Conservation (phyloP, 2,113 vertebrate species). For the Heterotis niloticus region DNA sequence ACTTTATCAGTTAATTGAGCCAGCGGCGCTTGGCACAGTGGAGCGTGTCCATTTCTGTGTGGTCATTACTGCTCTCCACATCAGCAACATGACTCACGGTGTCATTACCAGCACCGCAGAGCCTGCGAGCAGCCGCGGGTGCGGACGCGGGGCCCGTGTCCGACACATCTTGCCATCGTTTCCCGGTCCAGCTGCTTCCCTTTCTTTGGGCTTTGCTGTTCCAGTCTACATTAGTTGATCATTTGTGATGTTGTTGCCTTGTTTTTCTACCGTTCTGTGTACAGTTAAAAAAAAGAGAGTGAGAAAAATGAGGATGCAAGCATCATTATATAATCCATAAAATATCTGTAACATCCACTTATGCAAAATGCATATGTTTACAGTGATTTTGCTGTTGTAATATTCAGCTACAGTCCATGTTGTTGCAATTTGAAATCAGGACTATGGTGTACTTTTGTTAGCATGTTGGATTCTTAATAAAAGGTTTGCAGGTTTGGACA, state of each 20-base stretch:
- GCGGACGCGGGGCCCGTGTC: neutral
- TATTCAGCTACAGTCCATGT: neutral
- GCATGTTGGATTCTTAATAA: too few species aligned
- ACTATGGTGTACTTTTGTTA: too few species aligned
- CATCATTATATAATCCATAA: neutral
- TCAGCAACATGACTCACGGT: neutral
- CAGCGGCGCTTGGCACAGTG: neutral
- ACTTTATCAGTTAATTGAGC: slow-evolving; percentile 27
- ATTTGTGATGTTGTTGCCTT: neutral
- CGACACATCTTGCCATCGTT: neutral
- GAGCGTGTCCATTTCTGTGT: neutral
- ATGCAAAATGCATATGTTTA: neutral
- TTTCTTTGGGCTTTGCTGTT: neutral
- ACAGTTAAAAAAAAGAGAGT: neutral
- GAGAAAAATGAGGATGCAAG: neutral
- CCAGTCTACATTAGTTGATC: neutral
- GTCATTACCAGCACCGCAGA: neutral
- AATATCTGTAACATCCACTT: neutral
- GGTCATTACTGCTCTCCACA: neutral
- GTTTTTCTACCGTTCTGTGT: neutral
- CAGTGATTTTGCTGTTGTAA: neutral
- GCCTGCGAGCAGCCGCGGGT: neutral
- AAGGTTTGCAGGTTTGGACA: too few species aligned
- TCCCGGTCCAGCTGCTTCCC: neutral
- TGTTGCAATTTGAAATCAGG: too few species aligned